Base-by-base conservation (phyloP, 2,113 vertebrate species). In the Otus sunia region DNA sequence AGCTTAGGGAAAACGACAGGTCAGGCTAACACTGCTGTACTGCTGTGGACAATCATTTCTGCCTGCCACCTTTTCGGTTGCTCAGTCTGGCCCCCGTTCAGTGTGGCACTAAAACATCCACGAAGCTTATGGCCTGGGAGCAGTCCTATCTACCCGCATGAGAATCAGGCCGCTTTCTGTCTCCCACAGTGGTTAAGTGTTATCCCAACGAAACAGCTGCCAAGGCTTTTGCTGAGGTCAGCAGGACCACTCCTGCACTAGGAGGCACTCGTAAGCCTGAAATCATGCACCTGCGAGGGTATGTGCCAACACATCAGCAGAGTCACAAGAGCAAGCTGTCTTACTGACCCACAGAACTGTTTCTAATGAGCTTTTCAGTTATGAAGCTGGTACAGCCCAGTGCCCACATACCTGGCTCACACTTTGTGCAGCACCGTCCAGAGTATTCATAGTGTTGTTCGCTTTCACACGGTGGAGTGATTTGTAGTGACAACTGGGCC, bases 371-470 rank as follows among this genome's bases (percentile, higher is more conserved):
- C 34, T 76, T 45, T 59, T 41, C 30, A 45, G 68, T 27, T 27
- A 11, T 4, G 23, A 50, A 23, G 58, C 55, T 3, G 3, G 50
- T 56, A 14, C 32, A 62, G 72, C 41, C 45, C 73, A 37, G 45
- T 2, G 26, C 84, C 59, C 45, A 75, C 58, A 3, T 96, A 98
- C 98, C 98, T 97, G 98, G 98, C 74, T 98, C 97, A 56, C 98
- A 98, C 58, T 98, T 98, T 36, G 30, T 93, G 75, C 98, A 98
- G 94, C 98, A 98, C 23, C 86, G 90, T 36, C 98, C 98, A 2
- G 68, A 81, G 39, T 83, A 73, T 59, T 98, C 95, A 49, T 98
- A 98, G 43, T 98, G 96, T 77, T 96, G 97, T 29, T 98, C 97
- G 0, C 81, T 95, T 58, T 80, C 36, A 58, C 98, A 98, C 0